phyloP scores from a whole-genome alignment of 1,140 invertebrate genomes.

The Asobara japonica region DNA sequence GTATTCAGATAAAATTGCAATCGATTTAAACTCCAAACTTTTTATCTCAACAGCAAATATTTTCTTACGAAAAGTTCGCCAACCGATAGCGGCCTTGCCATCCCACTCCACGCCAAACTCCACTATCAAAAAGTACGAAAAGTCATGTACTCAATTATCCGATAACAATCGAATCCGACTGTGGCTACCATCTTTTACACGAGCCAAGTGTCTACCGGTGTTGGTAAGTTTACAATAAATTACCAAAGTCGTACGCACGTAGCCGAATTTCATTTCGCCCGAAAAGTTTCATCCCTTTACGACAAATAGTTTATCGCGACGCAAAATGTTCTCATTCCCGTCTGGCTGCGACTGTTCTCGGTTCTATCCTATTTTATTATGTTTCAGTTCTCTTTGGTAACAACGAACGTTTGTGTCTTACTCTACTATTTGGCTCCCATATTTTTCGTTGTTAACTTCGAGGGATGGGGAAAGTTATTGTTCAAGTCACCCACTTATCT shows the following conservation, averaged over 20 bases:
- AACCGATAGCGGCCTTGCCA: conserved; percentile 21
- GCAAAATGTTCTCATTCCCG: conserved; percentile 1
- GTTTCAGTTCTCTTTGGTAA: not conserved
- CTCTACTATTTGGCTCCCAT: conserved; percentile 37
- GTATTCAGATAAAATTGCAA: not conserved
- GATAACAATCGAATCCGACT: conserved; percentile 33
- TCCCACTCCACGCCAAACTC: not conserved
- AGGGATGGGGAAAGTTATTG: too few relatives aligned
- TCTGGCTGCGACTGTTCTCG: not conserved
- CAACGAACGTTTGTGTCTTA: conserved; percentile 41
- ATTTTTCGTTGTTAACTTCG: conserved; percentile 33
- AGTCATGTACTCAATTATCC: conserved; percentile 21
- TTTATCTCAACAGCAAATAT: conserved; percentile 13
- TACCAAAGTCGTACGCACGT: conserved; percentile 9
- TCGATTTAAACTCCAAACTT: not conserved
- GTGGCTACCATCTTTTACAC: not conserved
- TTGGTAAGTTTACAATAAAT: conserved; percentile 9
- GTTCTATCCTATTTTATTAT: not conserved
- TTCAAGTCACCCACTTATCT: too few relatives aligned
- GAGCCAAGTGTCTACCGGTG: conserved; percentile 16
- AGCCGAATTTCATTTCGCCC: conserved; percentile 26
- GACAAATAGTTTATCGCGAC: conserved; percentile 9
- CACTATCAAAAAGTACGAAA: not conserved
- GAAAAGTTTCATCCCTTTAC: conserved; percentile 7
- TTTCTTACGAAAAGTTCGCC: conserved; percentile 14